A percentile compares a stretch with the other conserved stretches of the same genome.
Evolutionary conservation across 2,888 invertebrate genomes (phyloP).

Genomic region (Mongoloraphidia duomilia): DNA sequence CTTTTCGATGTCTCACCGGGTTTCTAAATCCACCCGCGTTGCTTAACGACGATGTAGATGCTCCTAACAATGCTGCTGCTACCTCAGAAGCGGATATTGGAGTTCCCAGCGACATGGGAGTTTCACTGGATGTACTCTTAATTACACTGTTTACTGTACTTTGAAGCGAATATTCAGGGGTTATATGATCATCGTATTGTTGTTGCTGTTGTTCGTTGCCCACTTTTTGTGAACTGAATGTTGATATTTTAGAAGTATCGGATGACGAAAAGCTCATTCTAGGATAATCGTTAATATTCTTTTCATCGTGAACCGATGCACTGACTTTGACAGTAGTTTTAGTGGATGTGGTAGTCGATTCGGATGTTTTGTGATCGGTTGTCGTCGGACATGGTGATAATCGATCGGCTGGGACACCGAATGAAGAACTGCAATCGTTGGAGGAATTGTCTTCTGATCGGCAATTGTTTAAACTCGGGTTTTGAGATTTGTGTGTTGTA

Average conservation of each 20-base stretch:
- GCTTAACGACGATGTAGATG: constrained; percentile 35
- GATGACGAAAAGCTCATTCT: constrained; percentile 1
- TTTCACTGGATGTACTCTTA: constrained; percentile 34
- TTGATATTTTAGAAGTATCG: constrained; percentile 7
- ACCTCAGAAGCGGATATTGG: constrained; percentile 38
- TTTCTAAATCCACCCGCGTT: constrained; percentile 4
- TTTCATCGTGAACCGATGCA: constrained; percentile 26
- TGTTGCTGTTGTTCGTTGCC: constrained; percentile 6
- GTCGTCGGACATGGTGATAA: constrained; percentile 14
- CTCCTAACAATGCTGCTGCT: constrained; percentile 36
- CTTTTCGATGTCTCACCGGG: constrained; percentile 22
- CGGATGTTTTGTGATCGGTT: not conserved
- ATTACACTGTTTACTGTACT: constrained; percentile 21
- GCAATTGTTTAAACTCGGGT: constrained; percentile 10
- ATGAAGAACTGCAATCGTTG: constrained; percentile 21
- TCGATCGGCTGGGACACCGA: constrained; percentile 20
- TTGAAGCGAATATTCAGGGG: constrained; percentile 19
- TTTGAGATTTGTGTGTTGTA: constrained; percentile 1
- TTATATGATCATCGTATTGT: constrained; percentile 10
- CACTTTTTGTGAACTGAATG: constrained; percentile 3
- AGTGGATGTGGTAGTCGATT: constrained; percentile 6
- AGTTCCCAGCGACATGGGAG: constrained; percentile 29
- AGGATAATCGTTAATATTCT: constrained; percentile 8
- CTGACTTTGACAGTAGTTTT: constrained; percentile 5
- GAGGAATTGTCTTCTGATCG: constrained; percentile 23